These are phyloP conservation scores for Thysanoteuthis rhombus DNA, from an alignment of 2,888 invertebrate species.

Conservation along the genomic window DNA sequence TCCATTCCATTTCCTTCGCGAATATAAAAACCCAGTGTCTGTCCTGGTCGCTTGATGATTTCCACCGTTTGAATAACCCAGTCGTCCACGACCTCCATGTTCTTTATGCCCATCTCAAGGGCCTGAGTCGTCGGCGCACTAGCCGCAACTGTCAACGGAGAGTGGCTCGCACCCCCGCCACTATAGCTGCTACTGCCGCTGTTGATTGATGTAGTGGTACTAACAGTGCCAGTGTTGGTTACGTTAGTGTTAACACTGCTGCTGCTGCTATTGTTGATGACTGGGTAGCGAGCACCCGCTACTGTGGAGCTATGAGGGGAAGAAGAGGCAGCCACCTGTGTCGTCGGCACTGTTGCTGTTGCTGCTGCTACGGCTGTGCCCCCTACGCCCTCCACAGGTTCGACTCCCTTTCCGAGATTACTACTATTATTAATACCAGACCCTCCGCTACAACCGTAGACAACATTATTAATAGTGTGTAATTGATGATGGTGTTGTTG, in stretches of 20 bases:
- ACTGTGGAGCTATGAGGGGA: not conserved
- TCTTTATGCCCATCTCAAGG: slow-evolving; percentile 65
- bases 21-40: slow-evolving; percentile 96
- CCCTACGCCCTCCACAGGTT: not conserved
- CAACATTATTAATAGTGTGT: slow-evolving; percentile 13
- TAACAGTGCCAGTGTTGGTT: not conserved
- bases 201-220: not conserved
- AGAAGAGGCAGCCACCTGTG: not conserved
- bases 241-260: not conserved
- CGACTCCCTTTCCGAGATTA: not conserved
- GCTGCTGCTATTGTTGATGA: not conserved
- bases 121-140: slow-evolving; percentile 44
- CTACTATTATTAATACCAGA: not conserved
- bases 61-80: slow-evolving; percentile 76
- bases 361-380: not conserved
- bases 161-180: not conserved
- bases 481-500: not conserved
- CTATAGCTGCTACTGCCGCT: not conserved
- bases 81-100: slow-evolving; percentile 60
- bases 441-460: not conserved
- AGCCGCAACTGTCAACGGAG: slow-evolving; percentile 1
- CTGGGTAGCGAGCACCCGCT: not conserved
- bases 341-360: not conserved
- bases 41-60: slow-evolving; percentile 98
- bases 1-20: slow-evolving; percentile 98